phyloP scores from a whole-genome alignment of 64 coral and sea anemone genomes.

The Montipora sp. region DNA sequence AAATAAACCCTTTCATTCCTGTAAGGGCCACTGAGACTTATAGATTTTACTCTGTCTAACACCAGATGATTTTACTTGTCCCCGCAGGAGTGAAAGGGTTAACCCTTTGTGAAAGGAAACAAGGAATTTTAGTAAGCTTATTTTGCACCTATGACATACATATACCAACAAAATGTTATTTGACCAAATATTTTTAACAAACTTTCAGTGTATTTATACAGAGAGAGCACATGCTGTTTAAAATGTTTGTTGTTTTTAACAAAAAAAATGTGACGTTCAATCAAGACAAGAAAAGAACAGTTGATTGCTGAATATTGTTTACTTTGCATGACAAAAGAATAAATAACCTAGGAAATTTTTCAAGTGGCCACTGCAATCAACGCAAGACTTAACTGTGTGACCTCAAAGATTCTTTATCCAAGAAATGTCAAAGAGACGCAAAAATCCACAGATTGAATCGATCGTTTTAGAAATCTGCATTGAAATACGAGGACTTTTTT shows the following conservation, averaged over 20 bases:
- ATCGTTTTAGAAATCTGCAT: not conserved
- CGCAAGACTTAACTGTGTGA: not conserved
- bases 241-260: not conserved
- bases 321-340: conserved; percentile 36
- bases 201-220: not conserved
- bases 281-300: not conserved
- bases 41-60: no score
- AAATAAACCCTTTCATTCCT: no score
- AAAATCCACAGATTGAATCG: not conserved
- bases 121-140: no score
- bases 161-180: no score
- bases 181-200: no score
- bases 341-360: conserved; percentile 1
- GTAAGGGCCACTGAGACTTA: no score
- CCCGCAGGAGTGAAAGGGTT: no score
- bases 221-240: not conserved
- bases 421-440: not conserved
- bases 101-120: no score
- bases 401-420: not conserved
- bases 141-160: no score
- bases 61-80: no score
- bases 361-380: not conserved
- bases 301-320: not conserved
- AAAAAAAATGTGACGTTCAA: not conserved
- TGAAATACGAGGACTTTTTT: no score